phyloP scores from a whole-genome alignment of 2,113 vertebrate genomes.

The Lampris incognitus region DNA sequence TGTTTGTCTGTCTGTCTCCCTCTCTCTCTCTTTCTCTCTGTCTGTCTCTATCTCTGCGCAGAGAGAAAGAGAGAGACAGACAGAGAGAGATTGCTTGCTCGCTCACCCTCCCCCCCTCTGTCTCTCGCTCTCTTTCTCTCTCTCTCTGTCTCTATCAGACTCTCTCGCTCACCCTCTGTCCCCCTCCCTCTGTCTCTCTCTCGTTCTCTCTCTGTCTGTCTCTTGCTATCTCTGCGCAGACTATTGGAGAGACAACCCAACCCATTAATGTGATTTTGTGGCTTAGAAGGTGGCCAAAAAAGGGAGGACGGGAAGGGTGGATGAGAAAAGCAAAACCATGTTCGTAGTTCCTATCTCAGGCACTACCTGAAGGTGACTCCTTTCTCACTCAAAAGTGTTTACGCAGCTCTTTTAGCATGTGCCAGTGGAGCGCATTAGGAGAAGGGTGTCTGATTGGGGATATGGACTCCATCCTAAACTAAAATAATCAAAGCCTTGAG shows the following conservation, averaged over 20 bases:
- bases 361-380: slow-evolving; percentile 69
- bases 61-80: too few species aligned
- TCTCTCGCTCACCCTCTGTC: neutral
- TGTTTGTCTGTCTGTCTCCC: too few species aligned
- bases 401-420: slow-evolving; percentile 51
- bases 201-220: neutral
- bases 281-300: slow-evolving; percentile 28
- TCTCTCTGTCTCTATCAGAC: too few species aligned
- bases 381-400: slow-evolving; percentile 50
- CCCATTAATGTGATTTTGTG: slow-evolving; percentile 60
- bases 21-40: too few species aligned
- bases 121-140: neutral
- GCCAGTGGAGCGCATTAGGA: slow-evolving; percentile 56
- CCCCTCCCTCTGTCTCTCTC: too few species aligned
- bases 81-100: too few species aligned
- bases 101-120: neutral
- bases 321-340: slow-evolving; percentile 14
- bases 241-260: slow-evolving; percentile 19
- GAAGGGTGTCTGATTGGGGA: slow-evolving; percentile 45
- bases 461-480: slow-evolving; percentile 50
- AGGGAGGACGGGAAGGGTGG: slow-evolving; percentile 41
- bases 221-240: neutral
- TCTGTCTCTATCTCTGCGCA: too few species aligned
- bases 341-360: neutral
- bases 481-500: slow-evolving; percentile 47